Evolutionary conservation across 2,888 invertebrate genomes (phyloP).

Genomic region (Agonopterix arenella): DNA sequence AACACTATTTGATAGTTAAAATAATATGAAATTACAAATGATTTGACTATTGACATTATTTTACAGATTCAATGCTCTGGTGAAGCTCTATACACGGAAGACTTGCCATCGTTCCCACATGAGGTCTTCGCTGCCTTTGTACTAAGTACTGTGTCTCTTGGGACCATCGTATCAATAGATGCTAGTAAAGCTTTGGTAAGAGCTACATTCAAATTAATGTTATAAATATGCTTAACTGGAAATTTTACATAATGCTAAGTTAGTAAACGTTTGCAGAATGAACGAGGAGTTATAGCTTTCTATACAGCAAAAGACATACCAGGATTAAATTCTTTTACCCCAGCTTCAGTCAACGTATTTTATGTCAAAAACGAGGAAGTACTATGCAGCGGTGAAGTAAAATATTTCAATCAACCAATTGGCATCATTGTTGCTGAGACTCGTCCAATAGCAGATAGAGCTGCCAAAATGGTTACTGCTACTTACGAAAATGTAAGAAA

Average conservation of each 20-base stretch:
- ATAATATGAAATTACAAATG: not conserved
- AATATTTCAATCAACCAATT: constrained; percentile 42
- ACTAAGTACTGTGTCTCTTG: constrained; percentile 59
- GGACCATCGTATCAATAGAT: constrained; percentile 76
- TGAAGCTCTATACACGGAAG: constrained; percentile 81
- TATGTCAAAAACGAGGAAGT: constrained; percentile 56
- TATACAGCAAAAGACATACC: constrained; percentile 80
- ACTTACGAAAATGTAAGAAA: constrained; percentile 56
- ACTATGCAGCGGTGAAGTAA: constrained; percentile 29
- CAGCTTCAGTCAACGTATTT: constrained; percentile 17
- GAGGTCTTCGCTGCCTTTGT: constrained; percentile 83
- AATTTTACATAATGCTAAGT: not conserved
- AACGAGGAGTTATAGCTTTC: constrained; percentile 79
- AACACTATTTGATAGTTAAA: no score
- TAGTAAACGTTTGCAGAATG: constrained; percentile 54
- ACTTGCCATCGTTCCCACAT: constrained; percentile 71
- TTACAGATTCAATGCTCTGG: constrained; percentile 78
- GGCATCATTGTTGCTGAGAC: constrained; percentile 75
- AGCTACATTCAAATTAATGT: no score
- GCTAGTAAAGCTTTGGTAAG: constrained; percentile 78
- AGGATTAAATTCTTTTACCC: constrained; percentile 78
- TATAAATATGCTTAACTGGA: not conserved
- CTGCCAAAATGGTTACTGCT: constrained; percentile 73
- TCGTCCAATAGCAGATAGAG: constrained; percentile 68
- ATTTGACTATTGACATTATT: not conserved